phyloP scores from a whole-genome alignment of 2,113 vertebrate species.

The Telmatochromis bifrenatus region DNA sequence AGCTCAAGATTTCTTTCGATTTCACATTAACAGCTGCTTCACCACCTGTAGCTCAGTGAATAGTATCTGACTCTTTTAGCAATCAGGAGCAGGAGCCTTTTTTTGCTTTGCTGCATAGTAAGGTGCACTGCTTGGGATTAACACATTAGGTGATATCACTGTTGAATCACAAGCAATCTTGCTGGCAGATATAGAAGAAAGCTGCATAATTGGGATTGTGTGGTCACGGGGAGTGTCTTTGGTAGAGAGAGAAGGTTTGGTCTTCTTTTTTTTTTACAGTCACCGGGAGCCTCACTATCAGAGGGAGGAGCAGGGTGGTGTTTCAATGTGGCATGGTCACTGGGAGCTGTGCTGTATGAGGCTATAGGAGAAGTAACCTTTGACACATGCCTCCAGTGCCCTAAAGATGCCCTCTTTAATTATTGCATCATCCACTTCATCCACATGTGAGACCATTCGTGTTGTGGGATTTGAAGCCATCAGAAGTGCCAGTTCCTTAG shows the following conservation, averaged over 20 bases:
- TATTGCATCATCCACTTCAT: background rate
- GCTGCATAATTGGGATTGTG: background rate
- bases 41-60: background rate
- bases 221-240: background rate
- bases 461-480: background rate
- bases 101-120: background rate
- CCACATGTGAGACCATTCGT: background rate
- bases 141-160: background rate
- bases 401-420: background rate
- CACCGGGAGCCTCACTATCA: background rate
- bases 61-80: background rate
- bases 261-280: background rate
- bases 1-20: background rate
- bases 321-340: background rate
- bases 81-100: background rate
- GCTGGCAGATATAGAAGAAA: background rate
- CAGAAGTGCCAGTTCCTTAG: background rate
- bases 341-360: fast-evolving
- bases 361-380: background rate
- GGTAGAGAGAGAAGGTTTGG: background rate
- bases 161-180: background rate
- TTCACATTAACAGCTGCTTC: background rate
- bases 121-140: background rate
- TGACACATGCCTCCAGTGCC: background rate
- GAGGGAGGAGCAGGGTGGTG: background rate